These are phyloP conservation scores for Sebastes cheni DNA, from an alignment of 2,797 vertebrate genomes.

Conservation along the genomic window DNA sequence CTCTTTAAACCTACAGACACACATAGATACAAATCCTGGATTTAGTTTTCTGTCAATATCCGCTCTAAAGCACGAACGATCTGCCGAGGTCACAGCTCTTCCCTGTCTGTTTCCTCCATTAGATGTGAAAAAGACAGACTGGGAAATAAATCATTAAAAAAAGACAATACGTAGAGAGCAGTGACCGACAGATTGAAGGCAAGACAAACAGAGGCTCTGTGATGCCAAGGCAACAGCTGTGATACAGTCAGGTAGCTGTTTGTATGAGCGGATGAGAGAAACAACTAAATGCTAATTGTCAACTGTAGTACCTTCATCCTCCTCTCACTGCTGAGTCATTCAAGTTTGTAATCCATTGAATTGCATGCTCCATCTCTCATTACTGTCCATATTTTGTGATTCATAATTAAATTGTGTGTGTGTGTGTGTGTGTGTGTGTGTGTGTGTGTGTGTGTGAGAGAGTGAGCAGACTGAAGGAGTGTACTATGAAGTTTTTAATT, in stretches of 20 bases:
- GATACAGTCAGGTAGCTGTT: constrained; percentile 7
- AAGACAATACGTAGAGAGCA: background rate
- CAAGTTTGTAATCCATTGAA: constrained; percentile 61
- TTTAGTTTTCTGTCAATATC: background rate
- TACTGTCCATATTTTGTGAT: constrained; percentile 54
- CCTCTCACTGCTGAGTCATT: constrained; percentile 54
- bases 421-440: background rate
- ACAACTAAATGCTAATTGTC: constrained; percentile 14
- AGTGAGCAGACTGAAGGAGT: constrained; percentile 18
- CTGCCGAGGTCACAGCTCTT: background rate
- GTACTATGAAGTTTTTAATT: constrained; percentile 31
- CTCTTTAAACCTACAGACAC: background rate
- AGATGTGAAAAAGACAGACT: constrained; percentile 5
- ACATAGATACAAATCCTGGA: background rate
- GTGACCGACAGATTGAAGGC: constrained; percentile 2
- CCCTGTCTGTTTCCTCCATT: background rate
- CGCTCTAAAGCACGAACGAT: background rate
- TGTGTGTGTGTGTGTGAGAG: constrained; percentile 7
- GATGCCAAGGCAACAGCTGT: constrained; percentile 11
- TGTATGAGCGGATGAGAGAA: constrained; percentile 13
- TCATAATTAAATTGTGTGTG: constrained; percentile 49
- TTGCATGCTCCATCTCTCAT: constrained; percentile 80
- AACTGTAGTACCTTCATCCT: constrained; percentile 40
- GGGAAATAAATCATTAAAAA: background rate
- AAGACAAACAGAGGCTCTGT: constrained; percentile 15